Evolutionary conservation across 2,797 vertebrate genomes (phyloP), one percentile per base, ranked within the genome.

Genomic region (Tinamus major): DNA sequence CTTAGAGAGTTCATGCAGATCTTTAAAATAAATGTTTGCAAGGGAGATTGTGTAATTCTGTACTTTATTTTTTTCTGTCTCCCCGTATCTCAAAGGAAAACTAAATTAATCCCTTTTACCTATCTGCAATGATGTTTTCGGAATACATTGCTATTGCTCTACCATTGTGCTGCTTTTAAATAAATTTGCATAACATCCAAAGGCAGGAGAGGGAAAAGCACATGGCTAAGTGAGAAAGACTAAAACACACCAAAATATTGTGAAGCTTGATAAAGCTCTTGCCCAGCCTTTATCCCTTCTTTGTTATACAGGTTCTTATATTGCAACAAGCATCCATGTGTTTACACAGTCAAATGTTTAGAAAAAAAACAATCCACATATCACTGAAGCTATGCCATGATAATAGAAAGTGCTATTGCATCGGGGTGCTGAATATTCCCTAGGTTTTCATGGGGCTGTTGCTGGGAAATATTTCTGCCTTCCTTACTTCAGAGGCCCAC

Each of bases 311-410:
- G 3, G 12, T 68, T 75, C 67, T 21, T 44, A 11, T 62, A 41
- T 20, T 31, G 10, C 9, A 74, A 19, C 26, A 89, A 81, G 78
- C 17, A 48, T 35, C 17, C 61, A 26, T 27, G 7, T 15, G 4
- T 68, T 33, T 67, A 13, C 42, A 35, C 2, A 74, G 39, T 39
- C 49, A 71, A 49, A 17, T 3, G 1, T 48, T 80, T 58, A 59
- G 58, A 48, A 16, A 15, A 31, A 58, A 69, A 16, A 0, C 3
- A 23, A 6, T 8, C 4, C 0, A 0, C 29, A 14, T 48, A 7
- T 61, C 18, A 44, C 39, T 37, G 24, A 10, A 64, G 6, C 14
- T 65, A 9, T 5, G 5, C 10, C 37, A 4, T 26, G 6, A 3
- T 51, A 17, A 10, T 9, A 31, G 16, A 9, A 87, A 41, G 5